Conservation (phyloP, 2,888 invertebrate genomes). For the Phorcus lineatus region DNA sequence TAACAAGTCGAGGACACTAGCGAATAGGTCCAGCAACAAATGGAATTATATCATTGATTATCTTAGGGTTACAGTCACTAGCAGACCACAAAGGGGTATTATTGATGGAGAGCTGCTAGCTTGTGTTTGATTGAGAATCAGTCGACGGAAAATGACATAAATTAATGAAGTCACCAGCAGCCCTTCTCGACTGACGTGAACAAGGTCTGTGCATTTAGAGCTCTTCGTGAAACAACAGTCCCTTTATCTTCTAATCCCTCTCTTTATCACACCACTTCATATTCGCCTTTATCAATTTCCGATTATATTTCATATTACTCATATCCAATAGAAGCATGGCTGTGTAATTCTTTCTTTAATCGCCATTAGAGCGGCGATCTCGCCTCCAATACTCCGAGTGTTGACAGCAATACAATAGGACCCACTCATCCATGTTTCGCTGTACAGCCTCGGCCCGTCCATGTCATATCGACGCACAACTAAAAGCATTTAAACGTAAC, state of each 20-base stretch:
- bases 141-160: slow-evolving; percentile 18
- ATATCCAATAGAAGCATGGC: slow-evolving; percentile 5
- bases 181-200: slow-evolving; percentile 1
- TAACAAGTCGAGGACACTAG: not conserved
- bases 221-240: not conserved
- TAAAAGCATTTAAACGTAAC: slow-evolving; percentile 24
- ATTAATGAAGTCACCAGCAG: slow-evolving; percentile 10
- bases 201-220: slow-evolving; percentile 13
- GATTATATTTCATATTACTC: slow-evolving; percentile 21
- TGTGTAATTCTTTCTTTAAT: slow-evolving; percentile 21
- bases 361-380: slow-evolving; percentile 16
- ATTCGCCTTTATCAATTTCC: slow-evolving; percentile 19
- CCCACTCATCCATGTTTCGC: not conserved
- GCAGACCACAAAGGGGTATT: not conserved
- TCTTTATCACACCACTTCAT: not conserved
- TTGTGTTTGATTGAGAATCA: not conserved
- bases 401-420: slow-evolving; percentile 4
- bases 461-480: slow-evolving; percentile 16
- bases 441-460: not conserved
- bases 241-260: not conserved
- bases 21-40: not conserved
- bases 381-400: not conserved
- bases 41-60: slow-evolving; percentile 11
- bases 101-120: not conserved
- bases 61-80: not conserved